These are phyloP conservation scores for Mormyrus iriodes DNA, from an alignment of 2,113 vertebrate genomes.

Conservation along the genomic window DNA sequence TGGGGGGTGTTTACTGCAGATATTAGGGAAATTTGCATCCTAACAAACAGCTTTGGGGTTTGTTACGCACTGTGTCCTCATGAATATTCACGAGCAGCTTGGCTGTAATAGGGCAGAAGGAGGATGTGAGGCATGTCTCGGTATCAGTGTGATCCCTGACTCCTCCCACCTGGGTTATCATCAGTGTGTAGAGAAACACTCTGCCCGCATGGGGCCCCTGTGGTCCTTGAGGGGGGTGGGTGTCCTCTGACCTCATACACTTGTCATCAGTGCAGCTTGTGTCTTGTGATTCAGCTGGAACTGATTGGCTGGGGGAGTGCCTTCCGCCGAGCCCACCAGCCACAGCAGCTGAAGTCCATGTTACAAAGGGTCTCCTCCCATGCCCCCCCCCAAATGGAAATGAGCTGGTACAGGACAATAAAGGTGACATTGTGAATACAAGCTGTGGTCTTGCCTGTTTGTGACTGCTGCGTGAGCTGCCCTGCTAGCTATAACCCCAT, in stretches of 20 bases:
- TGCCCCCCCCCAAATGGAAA: background rate
- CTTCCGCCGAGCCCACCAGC: no score
- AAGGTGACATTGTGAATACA: conserved; percentile 1
- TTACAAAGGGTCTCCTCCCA: background rate
- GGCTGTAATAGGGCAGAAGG: background rate
- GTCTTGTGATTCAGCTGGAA: background rate
- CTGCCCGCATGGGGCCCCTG: background rate
- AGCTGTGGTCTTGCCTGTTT: background rate
- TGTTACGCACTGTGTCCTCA: background rate
- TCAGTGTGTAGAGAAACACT: background rate
- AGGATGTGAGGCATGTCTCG: background rate
- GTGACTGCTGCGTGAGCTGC: background rate
- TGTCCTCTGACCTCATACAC: background rate
- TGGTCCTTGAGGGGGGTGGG: background rate
- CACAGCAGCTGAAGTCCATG: background rate
- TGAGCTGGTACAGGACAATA: background rate
- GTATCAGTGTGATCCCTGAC: background rate
- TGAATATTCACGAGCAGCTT: background rate
- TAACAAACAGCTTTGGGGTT: background rate
- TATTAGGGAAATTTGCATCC: background rate
- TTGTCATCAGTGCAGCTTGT: background rate
- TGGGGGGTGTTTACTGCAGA: background rate
- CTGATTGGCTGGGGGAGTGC: background rate
- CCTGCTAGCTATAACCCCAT: background rate
- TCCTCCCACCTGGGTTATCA: background rate